Base-by-base conservation (phyloP, 2,113 vertebrate species). In the Salvator merianae region DNA sequence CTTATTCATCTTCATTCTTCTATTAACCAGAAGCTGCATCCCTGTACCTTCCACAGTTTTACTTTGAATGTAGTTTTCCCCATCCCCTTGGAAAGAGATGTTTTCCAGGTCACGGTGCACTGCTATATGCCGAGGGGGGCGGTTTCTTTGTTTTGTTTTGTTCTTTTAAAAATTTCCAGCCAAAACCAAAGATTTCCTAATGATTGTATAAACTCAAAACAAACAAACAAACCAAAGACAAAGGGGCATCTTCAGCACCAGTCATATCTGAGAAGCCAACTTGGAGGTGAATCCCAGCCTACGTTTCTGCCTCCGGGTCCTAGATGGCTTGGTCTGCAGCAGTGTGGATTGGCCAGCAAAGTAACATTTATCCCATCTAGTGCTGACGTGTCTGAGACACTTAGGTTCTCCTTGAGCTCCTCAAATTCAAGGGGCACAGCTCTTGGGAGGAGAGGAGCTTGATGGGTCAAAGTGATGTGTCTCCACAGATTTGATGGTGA, bases 181-280 rank as follows among this genome's bases (percentile, higher is more conserved):
- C 96, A 96, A 97, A 97, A 97, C 96, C 96, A 97, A 97, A 97
- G 96, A 97, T 96, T 97, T 97, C 96, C 96, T 96, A 96, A 96
- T 97, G 96, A 97, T 97, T 97, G 96, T 97, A 97, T 97, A 95
- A 96, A 97, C 95, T 96, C 96, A 97, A 97, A 96, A 97, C 96
- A 96, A 96, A 97, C 96, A 96, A 97, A 97, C 95, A 96, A 97
- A 96, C 96, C 95, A 97, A 97, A 96, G 95, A 96, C 93, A 94
- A 96, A 96, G 94, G 88, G 94, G 94, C 86, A 84, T 96, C 93
- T 96, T 96, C 93, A 88, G 93, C 93, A 86, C 89, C 91, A 63
- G 83, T 88, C 93, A 92, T 88, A 91, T 74, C 93, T 93, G 93
- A 88, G 90, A 93, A 92, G 87, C 90, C 3, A 1, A 40, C 70